Evolutionary conservation across 2,113 vertebrate species (phyloP).

Genomic region (Caranx ignobilis): DNA sequence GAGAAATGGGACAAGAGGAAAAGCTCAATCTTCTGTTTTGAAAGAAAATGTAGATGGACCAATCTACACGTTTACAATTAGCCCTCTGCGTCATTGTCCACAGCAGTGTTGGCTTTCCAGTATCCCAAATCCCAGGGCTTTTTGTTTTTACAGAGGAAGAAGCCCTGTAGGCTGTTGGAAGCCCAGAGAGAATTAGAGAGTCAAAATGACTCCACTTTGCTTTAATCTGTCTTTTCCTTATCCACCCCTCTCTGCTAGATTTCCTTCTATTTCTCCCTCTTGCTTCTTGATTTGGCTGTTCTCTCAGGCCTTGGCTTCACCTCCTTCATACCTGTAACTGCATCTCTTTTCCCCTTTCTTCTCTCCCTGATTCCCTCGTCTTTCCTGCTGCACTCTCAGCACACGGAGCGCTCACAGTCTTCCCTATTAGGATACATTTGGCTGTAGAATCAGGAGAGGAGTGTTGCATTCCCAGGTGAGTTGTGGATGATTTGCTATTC

Average conservation of each 20-base stretch:
- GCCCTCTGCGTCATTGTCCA: slow-evolving; percentile 52
- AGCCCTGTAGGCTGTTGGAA: slow-evolving; percentile 12
- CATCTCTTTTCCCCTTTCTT: slow-evolving; percentile 3
- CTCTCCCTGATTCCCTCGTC: not conserved
- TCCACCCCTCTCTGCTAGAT: not conserved
- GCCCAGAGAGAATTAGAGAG: slow-evolving; percentile 28
- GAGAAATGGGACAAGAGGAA: not conserved
- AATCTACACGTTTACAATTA: slow-evolving; percentile 70
- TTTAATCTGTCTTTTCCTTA: slow-evolving; percentile 22
- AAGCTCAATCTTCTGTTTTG: slow-evolving; percentile 26
- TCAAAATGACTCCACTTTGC: slow-evolving; percentile 22
- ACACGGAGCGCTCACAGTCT: slow-evolving; percentile 36
- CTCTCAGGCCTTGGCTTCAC: slow-evolving; percentile 24
- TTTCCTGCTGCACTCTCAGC: not conserved
- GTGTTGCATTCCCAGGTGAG: slow-evolving; percentile 67
- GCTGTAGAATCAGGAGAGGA: slow-evolving; percentile 56
- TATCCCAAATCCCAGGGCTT: slow-evolving; percentile 35
- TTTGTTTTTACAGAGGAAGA: slow-evolving; percentile 23
- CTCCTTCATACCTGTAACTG: slow-evolving; percentile 32
- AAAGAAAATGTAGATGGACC: slow-evolving; percentile 44
- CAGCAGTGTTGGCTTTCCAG: slow-evolving; percentile 26
- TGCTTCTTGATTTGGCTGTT: slow-evolving; percentile 1
- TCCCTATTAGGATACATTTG: slow-evolving; percentile 70
- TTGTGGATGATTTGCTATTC: slow-evolving; percentile 70
- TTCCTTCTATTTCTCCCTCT: not conserved